phyloP scores from a whole-genome alignment of 2,113 vertebrate genomes.

The Pycnonotus jocosus region DNA sequence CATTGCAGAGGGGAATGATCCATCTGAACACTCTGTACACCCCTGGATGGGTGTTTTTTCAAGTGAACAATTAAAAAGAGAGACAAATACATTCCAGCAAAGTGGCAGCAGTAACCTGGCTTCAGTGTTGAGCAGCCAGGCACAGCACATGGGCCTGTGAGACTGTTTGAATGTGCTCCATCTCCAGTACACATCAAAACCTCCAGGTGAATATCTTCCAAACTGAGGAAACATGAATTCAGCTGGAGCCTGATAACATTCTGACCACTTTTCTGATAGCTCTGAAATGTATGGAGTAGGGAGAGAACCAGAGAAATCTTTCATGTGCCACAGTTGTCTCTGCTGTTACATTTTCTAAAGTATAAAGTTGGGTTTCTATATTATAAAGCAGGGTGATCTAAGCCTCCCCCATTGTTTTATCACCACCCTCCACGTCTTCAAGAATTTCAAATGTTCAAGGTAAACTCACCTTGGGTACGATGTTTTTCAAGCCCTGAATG shows the following conservation, averaged over 20 bases:
- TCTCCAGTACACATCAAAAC: background rate
- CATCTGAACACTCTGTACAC: background rate
- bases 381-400: background rate
- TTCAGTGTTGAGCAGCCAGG: background rate
- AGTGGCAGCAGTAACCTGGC: background rate
- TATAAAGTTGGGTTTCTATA: background rate
- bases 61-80: background rate
- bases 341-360: background rate
- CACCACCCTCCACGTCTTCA: background rate
- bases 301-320: background rate
- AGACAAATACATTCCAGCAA: background rate
- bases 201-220: background rate
- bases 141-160: background rate
- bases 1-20: background rate
- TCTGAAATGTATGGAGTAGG: background rate
- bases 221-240: background rate
- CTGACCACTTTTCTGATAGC: background rate
- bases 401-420: background rate
- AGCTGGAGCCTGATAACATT: background rate
- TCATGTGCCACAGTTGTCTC: accelerated
- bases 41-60: background rate
- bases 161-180: accelerated
- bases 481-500: background rate
- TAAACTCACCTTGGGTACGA: background rate
- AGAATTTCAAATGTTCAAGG: background rate